Percentiles rank a stretch among this genome's conserved stretches.
Evolutionary conservation across 2,113 vertebrate genomes (phyloP).

Genomic region (Mirza zaza): DNA sequence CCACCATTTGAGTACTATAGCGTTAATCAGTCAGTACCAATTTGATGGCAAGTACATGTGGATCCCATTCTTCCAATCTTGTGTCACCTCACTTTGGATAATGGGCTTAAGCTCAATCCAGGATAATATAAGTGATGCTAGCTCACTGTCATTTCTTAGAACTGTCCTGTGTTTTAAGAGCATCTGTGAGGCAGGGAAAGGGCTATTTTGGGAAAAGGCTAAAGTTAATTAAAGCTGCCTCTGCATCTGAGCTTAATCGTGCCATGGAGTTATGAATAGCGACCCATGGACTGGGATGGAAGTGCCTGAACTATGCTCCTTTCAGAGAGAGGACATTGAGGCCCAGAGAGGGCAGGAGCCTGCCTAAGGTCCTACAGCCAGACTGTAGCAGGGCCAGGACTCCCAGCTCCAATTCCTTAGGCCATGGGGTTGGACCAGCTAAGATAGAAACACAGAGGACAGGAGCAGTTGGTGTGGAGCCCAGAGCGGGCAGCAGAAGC

Average conservation of each 20-base stretch:
- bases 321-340: background rate
- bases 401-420: background rate
- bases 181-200: background rate
- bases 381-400: background rate
- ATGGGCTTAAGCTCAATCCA: too few relatives aligned
- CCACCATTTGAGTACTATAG: too few relatives aligned
- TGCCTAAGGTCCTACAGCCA: background rate
- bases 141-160: too few relatives aligned
- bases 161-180: background rate
- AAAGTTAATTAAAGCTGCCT: slow-evolving; percentile 39
- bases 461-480: background rate
- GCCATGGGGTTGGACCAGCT: background rate
- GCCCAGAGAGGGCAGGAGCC: background rate
- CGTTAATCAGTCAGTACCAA: too few relatives aligned
- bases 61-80: too few relatives aligned
- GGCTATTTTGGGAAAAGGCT: background rate
- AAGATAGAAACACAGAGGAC: slow-evolving; percentile 32
- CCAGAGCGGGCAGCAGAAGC: background rate
- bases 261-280: slow-evolving; percentile 12
- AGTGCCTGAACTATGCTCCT: background rate
- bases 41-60: too few relatives aligned
- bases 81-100: too few relatives aligned
- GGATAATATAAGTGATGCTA: too few relatives aligned
- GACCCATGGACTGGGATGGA: background rate
- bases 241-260: background rate